phyloP scores from a whole-genome alignment of 2,113 vertebrate species.

The Atherinomorus stipes region DNA sequence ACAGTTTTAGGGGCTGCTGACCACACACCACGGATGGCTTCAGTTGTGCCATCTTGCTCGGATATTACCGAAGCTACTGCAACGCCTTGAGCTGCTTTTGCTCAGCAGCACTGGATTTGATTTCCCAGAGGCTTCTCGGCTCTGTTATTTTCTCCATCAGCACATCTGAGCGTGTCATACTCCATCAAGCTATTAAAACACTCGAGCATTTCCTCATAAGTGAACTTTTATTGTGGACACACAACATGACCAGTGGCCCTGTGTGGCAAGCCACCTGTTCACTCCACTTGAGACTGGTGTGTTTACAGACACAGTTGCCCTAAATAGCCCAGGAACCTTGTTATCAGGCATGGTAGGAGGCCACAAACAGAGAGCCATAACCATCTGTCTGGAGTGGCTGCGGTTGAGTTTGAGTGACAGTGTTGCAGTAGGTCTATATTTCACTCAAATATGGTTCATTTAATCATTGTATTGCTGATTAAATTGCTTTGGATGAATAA shows the following conservation, averaged over 20 bases:
- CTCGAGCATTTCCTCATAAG: constrained; percentile 22
- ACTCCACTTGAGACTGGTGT: constrained; percentile 58
- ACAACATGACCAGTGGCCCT: constrained; percentile 42
- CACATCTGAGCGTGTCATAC: not conserved
- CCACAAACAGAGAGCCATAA: constrained; percentile 16
- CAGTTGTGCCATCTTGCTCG: constrained; percentile 15
- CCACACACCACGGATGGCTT: not conserved
- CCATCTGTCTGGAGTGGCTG: constrained; percentile 63
- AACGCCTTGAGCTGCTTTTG: not conserved
- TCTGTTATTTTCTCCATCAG: not conserved
- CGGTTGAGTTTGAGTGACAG: constrained; percentile 36
- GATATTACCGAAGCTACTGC: constrained; percentile 20
- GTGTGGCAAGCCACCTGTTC: constrained; percentile 62
- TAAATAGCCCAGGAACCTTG: constrained; percentile 56
- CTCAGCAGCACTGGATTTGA: constrained; percentile 4
- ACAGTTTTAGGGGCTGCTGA: constrained; percentile 16
- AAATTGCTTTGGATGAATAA: constrained; percentile 10
- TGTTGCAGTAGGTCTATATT: not conserved
- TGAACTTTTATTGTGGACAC: constrained; percentile 36
- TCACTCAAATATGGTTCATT: constrained; percentile 7
- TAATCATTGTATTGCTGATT: not conserved
- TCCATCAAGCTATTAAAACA: not conserved
- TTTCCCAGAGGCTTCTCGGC: constrained; percentile 27
- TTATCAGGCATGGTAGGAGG: constrained; percentile 51
- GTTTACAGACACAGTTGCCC: constrained; percentile 54